These are phyloP conservation scores for Bedellia somnulentella DNA, from an alignment of 2,888 invertebrate species.

Conservation along the genomic window DNA sequence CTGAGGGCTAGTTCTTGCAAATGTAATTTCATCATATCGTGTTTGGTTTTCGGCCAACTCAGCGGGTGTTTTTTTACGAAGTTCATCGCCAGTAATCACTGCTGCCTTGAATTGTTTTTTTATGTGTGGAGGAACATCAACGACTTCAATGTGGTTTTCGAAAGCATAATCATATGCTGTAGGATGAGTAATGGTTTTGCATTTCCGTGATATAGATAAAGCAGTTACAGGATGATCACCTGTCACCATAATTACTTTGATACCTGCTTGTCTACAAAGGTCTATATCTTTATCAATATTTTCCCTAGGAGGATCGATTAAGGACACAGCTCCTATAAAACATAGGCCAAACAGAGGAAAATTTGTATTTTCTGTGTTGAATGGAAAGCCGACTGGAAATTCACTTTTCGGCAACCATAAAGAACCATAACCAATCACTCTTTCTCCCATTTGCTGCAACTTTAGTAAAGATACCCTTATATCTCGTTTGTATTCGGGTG, in stretches of 20 bases:
- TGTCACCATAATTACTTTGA: conserved; percentile 73
- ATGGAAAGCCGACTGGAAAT: conserved; percentile 55
- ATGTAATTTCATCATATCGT: conserved; percentile 71
- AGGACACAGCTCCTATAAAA: conserved; percentile 67
- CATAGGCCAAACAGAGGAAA: conserved; percentile 66
- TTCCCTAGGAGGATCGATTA: conserved; percentile 72
- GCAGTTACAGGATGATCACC: conserved; percentile 77
- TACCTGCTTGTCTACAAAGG: conserved; percentile 69
- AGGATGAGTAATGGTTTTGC: conserved; percentile 65
- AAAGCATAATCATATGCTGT: conserved; percentile 74
- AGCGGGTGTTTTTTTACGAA: conserved; percentile 56
- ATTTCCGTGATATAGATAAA: conserved; percentile 68
- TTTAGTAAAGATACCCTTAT: conserved; percentile 71
- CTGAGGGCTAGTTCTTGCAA: conserved; percentile 71
- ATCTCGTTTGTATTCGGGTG: conserved; percentile 42
- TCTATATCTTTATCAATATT: conserved; percentile 68
- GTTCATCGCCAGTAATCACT: conserved; percentile 51
- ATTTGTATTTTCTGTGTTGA: conserved; percentile 63
- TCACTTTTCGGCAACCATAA: conserved; percentile 53
- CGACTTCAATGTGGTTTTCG: conserved; percentile 53
- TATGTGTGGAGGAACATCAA: conserved; percentile 50
- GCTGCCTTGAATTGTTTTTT: conserved; percentile 35
- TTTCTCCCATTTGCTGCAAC: conserved; percentile 82
- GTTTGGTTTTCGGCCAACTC: conserved; percentile 62
- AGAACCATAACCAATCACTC: conserved; percentile 85